Percentiles rank a stretch among this genome's conserved stretches.
Evolutionary conservation across 23 tunicate genomes (phyloP).

Genomic region (Botrylloides violaceus): DNA sequence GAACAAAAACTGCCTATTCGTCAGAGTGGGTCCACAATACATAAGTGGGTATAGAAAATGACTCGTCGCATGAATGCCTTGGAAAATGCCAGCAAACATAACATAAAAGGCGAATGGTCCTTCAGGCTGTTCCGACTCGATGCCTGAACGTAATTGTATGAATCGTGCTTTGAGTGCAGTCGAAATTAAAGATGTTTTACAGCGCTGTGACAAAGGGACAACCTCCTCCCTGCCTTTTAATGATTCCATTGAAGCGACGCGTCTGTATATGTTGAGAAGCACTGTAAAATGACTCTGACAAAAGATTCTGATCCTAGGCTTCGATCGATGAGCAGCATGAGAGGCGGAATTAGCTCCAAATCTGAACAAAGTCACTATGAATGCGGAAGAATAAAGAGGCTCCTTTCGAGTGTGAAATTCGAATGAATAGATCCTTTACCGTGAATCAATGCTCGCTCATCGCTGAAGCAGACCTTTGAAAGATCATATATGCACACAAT

Average conservation of each 20-base stretch:
- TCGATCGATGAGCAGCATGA: neutral
- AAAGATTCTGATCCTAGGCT: neutral
- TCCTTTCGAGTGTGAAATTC: neutral
- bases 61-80: slow-evolving; percentile 3
- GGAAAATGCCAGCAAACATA: slow-evolving; percentile 23
- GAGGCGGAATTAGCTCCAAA: neutral
- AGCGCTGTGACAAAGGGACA: slow-evolving; percentile 5
- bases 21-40: slow-evolving; percentile 5
- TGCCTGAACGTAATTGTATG: slow-evolving; percentile 23
- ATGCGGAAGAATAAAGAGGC: neutral
- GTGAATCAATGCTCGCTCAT: neutral
- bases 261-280: neutral
- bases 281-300: neutral
- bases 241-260: slow-evolving; percentile 16
- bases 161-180: slow-evolving; percentile 7
- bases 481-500: neutral
- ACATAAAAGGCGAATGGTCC: slow-evolving; percentile 17
- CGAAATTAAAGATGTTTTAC: slow-evolving; percentile 6
- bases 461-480: neutral
- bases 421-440: slow-evolving; percentile 2
- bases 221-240: neutral
- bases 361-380: neutral
- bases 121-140: slow-evolving; percentile 27
- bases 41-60: slow-evolving; percentile 24
- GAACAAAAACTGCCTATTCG: slow-evolving; percentile 7